These are phyloP conservation scores for Palaemon carinicauda DNA, from an alignment of 1,140 invertebrate species.

Conservation along the genomic window DNA sequence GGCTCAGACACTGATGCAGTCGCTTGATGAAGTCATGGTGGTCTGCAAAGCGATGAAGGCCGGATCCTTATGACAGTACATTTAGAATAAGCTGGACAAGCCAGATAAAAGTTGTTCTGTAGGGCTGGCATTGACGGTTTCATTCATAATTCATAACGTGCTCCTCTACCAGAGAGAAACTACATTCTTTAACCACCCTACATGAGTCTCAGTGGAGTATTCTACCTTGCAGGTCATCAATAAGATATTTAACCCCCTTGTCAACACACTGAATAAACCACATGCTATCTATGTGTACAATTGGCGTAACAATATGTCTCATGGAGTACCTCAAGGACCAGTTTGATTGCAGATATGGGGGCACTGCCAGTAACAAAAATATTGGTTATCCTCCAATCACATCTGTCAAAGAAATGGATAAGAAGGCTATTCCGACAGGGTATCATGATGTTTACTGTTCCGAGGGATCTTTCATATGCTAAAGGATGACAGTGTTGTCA, in stretches of 20 bases:
- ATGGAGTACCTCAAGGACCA: background rate
- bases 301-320: background rate
- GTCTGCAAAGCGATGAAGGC: background rate
- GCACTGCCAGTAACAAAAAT: background rate
- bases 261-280: background rate
- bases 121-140: background rate
- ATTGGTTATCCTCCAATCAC: background rate
- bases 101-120: background rate
- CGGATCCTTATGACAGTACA: constrained; percentile 5
- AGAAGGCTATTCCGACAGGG: background rate
- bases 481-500: background rate
- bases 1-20: background rate
- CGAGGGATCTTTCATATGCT: background rate
- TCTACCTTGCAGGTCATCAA: background rate
- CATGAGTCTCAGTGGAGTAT: background rate
- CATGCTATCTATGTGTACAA: background rate
- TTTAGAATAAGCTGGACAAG: background rate
- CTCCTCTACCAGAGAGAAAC: background rate
- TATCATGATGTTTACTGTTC: background rate
- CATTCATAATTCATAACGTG: background rate
- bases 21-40: no score
- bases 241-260: background rate
- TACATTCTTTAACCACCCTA: background rate
- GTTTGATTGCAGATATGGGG: constrained; percentile 2
- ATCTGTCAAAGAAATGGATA: background rate